Base-by-base conservation (phyloP, 2,113 vertebrate genomes). In the Vidua macroura region DNA sequence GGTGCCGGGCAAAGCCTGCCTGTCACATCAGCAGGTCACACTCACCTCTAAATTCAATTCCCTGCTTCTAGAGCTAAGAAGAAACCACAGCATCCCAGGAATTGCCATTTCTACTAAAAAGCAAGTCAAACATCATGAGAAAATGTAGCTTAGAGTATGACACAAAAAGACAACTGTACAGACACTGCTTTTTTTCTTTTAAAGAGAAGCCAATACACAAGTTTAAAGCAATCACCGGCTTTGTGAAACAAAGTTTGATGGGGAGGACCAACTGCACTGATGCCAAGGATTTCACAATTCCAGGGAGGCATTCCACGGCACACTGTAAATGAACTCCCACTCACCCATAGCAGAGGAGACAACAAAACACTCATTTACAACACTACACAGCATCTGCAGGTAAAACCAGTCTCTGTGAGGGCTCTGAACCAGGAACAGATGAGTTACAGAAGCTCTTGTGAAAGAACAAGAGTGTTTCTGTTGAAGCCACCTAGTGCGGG, bases 371-470 rank as follows among this genome's bases (percentile, higher is more conserved):
- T 53, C 20, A 13, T 69, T 91, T 69, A 85, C 79, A 95, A 20
- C 60, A 59, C 60, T 56, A 48, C 55, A 41, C 21, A 69, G 53
- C 62, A 76, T 64, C 58, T 83, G 46, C 92, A 94, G 85, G 95
- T 85, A 93, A 86, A 96, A 96, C 90, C 88, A 93, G 92, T 92
- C 95, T 64, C 63, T 83, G 53, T 28, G 53, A 94, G 82, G 67
- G 89, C 82, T 90, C n/a, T 93, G 67, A 95, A 94, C 82, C 55
- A 66, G 83, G 79, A 76, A 59, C 70, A 46, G 70, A 19, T 2
- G 85, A 92, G 46, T 83, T 96, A 53, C 46, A 83, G 90, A 31
- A 88, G 75, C 35, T 86, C 53, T 95, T 94, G 68, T 43, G 73
- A 83, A 94, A 95, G 53, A 85, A 27, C 1, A 1, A 41, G 59